Evolutionary conservation across 37 sponge, comb jelly and placozoan species (phyloP).

Genomic region (Cladorhizidae sp.): DNA sequence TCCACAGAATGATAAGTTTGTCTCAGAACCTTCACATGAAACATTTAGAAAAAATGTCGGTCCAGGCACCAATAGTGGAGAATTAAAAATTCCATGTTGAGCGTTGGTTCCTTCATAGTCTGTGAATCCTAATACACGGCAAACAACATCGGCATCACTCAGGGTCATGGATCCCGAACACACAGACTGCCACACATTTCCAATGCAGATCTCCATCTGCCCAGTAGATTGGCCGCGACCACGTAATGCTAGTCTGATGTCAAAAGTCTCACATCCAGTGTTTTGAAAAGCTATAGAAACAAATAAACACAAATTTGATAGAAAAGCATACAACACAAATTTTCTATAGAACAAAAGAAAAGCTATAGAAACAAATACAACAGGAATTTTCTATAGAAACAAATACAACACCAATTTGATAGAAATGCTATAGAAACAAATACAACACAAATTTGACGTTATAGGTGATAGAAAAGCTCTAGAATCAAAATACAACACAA

Average conservation of each 20-base stretch:
- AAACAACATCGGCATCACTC: neutral
- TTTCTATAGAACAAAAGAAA: too few relatives aligned
- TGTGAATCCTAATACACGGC: neutral
- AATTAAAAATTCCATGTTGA: too few relatives aligned
- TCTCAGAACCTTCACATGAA: too few relatives aligned
- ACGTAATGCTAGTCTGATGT: neutral
- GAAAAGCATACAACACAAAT: too few relatives aligned
- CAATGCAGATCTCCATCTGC: neutral
- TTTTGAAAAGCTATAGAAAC: neutral
- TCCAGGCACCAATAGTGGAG: too few relatives aligned
- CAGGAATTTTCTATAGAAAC: neutral
- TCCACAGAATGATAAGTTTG: too few relatives aligned
- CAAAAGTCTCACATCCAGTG: neutral
- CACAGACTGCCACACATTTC: neutral
- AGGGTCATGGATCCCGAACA: neutral
- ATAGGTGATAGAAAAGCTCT: too few relatives aligned
- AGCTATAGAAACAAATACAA: neutral
- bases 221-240: neutral
- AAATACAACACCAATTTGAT: neutral
- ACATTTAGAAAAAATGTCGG: too few relatives aligned
- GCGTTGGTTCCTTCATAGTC: neutral
- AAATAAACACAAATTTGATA: too few relatives aligned
- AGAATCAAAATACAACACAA: too few relatives aligned
- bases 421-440: neutral
- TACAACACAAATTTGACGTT: too few relatives aligned